Evolutionary conservation across 2,888 invertebrate genomes (phyloP).

Genomic region (Rhagonycha lutea): DNA sequence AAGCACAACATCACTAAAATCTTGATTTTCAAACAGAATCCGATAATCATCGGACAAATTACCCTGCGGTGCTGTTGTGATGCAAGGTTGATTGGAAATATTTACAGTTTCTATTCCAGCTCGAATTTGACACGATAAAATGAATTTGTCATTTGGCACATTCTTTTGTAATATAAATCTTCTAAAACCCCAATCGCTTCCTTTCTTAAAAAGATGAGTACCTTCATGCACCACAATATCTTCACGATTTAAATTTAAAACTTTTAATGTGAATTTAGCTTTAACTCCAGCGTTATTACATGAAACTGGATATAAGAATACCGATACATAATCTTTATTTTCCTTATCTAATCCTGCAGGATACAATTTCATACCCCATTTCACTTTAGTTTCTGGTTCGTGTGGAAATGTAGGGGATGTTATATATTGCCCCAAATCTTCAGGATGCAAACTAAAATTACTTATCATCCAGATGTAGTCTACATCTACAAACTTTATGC

Average conservation of each 20-base stretch:
- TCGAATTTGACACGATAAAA: constrained; percentile 97
- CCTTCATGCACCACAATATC: constrained; percentile 99
- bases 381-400: constrained; percentile 98
- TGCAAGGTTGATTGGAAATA: constrained; percentile 98
- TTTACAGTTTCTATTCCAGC: constrained; percentile 99
- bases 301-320: constrained; percentile 97
- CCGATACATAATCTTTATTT: constrained; percentile 99
- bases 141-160: constrained; percentile 97
- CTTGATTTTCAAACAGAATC: constrained; percentile 92
- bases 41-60: constrained; percentile 93
- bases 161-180: constrained; percentile 98
- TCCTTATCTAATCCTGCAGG: constrained; percentile 99
- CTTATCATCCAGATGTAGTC: constrained; percentile 99
- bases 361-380: constrained; percentile 99
- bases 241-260: constrained; percentile 99
- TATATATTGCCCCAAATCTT: constrained; percentile 99
- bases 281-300: too few relatives aligned
- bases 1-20: constrained; percentile 96
- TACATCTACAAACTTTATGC: constrained; percentile 98
- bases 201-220: constrained; percentile 98
- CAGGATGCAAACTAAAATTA: constrained; percentile 99
- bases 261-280: constrained; percentile 99
- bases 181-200: constrained; percentile 99
- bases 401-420: constrained; percentile 99
- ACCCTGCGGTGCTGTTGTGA: constrained; percentile 94